Base-by-base conservation (phyloP, 1,140 invertebrate species). In the Pogonomyrmex barbatus region DNA sequence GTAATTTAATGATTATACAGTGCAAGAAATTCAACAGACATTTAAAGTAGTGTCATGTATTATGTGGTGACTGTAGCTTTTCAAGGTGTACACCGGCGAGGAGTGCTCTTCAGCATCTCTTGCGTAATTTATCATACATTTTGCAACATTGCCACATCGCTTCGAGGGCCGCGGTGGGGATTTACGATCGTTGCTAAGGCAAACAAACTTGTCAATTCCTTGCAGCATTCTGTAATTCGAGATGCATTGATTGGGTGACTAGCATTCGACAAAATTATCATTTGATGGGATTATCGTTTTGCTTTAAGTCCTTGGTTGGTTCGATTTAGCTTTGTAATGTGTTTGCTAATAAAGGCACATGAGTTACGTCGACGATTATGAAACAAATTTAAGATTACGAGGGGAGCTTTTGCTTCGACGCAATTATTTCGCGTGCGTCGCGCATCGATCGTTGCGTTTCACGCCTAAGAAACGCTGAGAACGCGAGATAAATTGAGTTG, bases 321-420 rank as follows among this genome's bases (percentile, higher is more conserved):
- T 85, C 73, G 45, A 82, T 71, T 71, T 47, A 9, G 52, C 58
- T 83, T 70, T 85, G 73, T 85, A 79, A 62, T 24, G n/a, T 24
- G 30, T 50, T 45, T 54, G n/a, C 63, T 39, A 62, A 24, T 82
- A 71, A 81, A 75, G 52, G 42, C 33, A 60, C n/a, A 17, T 5
- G 78, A 30, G 58, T 81, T 89, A 86, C 58, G 73, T 58, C 17
- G 58, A 75, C 14, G 39, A 62, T 90, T 90, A 88, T 75, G 88
- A 89, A 89, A 89, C 73, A 71, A 24, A 78, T 83, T 56, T 73
- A 52, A 17, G 45, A 85, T 87, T 85, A 86, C 83, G 45, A 75
- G 47, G n/a, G n/a, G 56, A 60, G 75, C 47, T 77, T 67, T 77
- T 67, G 10, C 76, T n/a, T 14, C 45, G 62, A 62, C 4, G 62